phyloP scores from a whole-genome alignment of 2,888 invertebrate genomes.

The Furcula furcula region DNA sequence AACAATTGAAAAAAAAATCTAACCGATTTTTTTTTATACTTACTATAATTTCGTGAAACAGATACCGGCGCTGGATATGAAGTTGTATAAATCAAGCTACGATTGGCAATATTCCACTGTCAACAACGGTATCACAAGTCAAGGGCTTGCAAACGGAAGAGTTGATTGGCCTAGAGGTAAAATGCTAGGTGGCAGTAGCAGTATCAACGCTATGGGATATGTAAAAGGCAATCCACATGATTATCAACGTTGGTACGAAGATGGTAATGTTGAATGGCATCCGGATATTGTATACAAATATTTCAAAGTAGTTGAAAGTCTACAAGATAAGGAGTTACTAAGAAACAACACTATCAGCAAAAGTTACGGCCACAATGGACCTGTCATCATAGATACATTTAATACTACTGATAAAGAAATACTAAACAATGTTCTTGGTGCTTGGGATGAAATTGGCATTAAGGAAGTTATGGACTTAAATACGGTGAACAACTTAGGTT shows the following conservation, averaged over 20 bases:
- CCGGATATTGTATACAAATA: constrained; percentile 15
- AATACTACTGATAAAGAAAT: constrained; percentile 8
- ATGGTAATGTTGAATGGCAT: constrained; percentile 52
- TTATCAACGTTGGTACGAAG: constrained; percentile 75
- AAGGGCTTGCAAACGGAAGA: constrained; percentile 14
- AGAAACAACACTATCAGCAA: constrained; percentile 4
- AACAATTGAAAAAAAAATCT: too few species aligned
- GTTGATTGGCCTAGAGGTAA: constrained; percentile 82
- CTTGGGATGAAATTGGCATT: constrained; percentile 17
- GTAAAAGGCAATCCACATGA: constrained; percentile 70
- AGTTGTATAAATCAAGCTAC: background rate
- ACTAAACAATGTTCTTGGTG: constrained; percentile 5
- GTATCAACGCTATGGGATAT: constrained; percentile 79
- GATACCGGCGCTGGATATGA: constrained; percentile 10
- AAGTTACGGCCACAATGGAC: constrained; percentile 23
- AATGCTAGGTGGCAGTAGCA: constrained; percentile 80
- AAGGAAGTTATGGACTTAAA: constrained; percentile 16
- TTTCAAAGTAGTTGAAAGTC: constrained; percentile 22
- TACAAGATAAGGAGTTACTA: constrained; percentile 11
- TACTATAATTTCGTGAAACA: too few species aligned
- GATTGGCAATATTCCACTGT: constrained; percentile 22
- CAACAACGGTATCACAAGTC: constrained; percentile 15
- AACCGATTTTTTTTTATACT: too few species aligned
- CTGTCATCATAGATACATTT: constrained; percentile 11
- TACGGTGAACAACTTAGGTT: constrained; percentile 13